Percentiles rank a stretch among this genome's conserved stretches.
Conservation (phyloP, 2,888 invertebrate genomes). For the Caenorhabditis doughertyi region DNA sequence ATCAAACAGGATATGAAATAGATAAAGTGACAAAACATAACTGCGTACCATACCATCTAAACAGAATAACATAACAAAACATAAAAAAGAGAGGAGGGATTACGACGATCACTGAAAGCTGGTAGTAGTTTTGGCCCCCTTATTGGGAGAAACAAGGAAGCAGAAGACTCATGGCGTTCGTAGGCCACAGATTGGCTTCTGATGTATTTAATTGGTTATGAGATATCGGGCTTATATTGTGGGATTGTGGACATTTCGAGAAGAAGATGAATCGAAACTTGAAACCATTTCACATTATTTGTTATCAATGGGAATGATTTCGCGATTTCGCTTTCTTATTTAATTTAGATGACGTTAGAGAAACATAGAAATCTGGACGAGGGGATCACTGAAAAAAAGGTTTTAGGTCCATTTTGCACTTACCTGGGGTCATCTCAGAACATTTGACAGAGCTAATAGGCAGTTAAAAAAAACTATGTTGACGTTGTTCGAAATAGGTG, state of each 20-base stretch:
- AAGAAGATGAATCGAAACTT: conserved; percentile 45
- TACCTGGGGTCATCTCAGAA: too few species aligned
- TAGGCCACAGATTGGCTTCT: conserved; percentile 49
- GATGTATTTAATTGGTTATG: conserved; percentile 54
- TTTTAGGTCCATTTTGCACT: too few species aligned
- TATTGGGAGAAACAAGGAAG: conserved; percentile 1
- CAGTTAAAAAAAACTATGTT: too few species aligned
- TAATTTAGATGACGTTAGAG: conserved; percentile 5
- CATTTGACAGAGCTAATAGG: too few species aligned
- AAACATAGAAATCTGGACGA: not conserved
- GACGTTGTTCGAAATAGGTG: too few species aligned
- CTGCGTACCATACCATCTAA: conserved; percentile 54
- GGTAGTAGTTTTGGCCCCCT: conserved; percentile 29
- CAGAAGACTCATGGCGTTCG: conserved; percentile 40
- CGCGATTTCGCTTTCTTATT: conserved; percentile 8
- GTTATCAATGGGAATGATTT: conserved; percentile 47
- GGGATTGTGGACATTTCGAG: conserved; percentile 58
- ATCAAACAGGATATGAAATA: conserved; percentile 49
- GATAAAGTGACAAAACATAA: conserved; percentile 45
- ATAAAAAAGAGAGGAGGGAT: conserved; percentile 39
- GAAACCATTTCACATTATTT: conserved; percentile 59
- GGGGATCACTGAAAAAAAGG: not conserved
- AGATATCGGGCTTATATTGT: conserved; percentile 50
- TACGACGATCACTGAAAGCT: conserved; percentile 50
- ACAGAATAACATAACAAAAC: conserved; percentile 56